Evolutionary conservation across 2,888 invertebrate species (phyloP).

Genomic region (Anoncus sp.): DNA sequence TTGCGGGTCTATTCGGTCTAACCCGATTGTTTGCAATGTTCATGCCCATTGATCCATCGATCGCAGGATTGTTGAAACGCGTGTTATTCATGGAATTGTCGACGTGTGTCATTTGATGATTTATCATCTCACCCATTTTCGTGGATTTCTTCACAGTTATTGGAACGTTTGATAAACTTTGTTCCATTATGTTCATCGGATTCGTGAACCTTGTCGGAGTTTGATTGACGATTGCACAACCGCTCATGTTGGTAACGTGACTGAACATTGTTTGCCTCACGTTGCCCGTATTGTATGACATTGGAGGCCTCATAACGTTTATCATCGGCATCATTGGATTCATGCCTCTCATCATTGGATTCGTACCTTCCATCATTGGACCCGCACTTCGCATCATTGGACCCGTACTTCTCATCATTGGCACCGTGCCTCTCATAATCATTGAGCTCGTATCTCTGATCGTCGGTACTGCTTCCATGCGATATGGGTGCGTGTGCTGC

Average conservation of each 20-base stretch:
- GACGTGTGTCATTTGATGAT: slow-evolving; percentile 79
- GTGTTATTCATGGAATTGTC: slow-evolving; percentile 9
- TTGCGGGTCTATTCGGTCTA: slow-evolving; percentile 77
- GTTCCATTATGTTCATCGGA: slow-evolving; percentile 83
- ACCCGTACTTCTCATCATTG: slow-evolving; percentile 79
- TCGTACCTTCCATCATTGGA: slow-evolving; percentile 88
- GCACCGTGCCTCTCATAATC: slow-evolving; percentile 78
- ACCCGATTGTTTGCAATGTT: slow-evolving; percentile 78
- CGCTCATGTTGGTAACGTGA: slow-evolving; percentile 85
- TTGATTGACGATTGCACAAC: slow-evolving; percentile 89
- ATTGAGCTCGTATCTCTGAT: slow-evolving; percentile 88
- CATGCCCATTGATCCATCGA: slow-evolving; percentile 76
- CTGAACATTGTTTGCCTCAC: slow-evolving; percentile 79
- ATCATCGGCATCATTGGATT: slow-evolving; percentile 83
- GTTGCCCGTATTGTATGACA: slow-evolving; percentile 80
- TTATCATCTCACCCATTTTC: slow-evolving; percentile 83
- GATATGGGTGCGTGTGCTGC: slow-evolving; percentile 82
- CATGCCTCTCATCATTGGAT: slow-evolving; percentile 83
- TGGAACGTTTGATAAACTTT: slow-evolving; percentile 81
- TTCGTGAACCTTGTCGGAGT: slow-evolving; percentile 86
- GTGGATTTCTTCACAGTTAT: slow-evolving; percentile 87
- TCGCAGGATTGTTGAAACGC: slow-evolving; percentile 3
- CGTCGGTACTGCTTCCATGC: slow-evolving; percentile 86
- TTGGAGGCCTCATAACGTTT: slow-evolving; percentile 82
- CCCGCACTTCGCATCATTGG: slow-evolving; percentile 79